Evolutionary conservation across 2,888 invertebrate species (phyloP), one percentile per base, ranked within the genome.

Genomic region (Parnassius glacialis): DNA sequence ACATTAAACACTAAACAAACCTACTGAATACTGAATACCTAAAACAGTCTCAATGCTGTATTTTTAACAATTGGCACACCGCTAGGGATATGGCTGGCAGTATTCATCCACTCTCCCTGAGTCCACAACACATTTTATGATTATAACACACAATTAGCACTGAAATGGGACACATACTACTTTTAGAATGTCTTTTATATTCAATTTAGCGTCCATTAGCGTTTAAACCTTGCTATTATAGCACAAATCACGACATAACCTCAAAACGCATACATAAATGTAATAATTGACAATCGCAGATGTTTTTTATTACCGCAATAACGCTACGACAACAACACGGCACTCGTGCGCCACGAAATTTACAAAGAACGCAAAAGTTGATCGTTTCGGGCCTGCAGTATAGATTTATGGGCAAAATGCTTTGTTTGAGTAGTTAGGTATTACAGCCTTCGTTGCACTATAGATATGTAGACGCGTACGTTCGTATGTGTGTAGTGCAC

Each of bases 341-440:
- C 76, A 74, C 78, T 74, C 72, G 70, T 74, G 73, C 74, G 73
- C 79, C 72, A 75, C 76, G 74, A 74, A 74, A 77, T 79, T 76
- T 81, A 84, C 80, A 84, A 83, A 83, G 84, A 80, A 84, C 79
- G 77, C 76, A 75, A 80, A 74, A 76, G 73, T 74, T 79, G 75
- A 73, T 76, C 73, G 80, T 76, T 74, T 77, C 77, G 75, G 75
- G 72, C 77, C 76, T 76, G 78, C 80, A 74, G 74, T 82, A 81
- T 80, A 80, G 85, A 84, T 84, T 85, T 81, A 84, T 83, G 84
- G 81, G 83, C 84, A 79, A 84, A 90, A 83, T 85, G 90, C 90
- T 91, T 91, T 91, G 90, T 91, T 89, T 85, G 88, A 88, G 83
- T 84, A 83, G 82, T 80, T 83, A 85, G 81, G 83, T 84, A 85